These are phyloP conservation scores for Brachyopa scutellaris DNA, from an alignment of 2,888 invertebrate species.

Conservation along the genomic window DNA sequence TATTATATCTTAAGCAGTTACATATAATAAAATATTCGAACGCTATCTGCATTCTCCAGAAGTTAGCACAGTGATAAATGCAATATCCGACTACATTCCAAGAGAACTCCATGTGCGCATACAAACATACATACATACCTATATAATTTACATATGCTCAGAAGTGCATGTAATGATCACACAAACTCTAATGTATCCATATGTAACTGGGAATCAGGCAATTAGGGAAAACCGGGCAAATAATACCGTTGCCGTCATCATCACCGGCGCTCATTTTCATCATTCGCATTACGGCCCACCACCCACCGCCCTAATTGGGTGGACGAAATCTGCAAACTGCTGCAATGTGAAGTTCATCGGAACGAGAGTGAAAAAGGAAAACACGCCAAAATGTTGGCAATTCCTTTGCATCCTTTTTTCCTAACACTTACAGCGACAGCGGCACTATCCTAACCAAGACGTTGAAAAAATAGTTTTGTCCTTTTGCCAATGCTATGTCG, in stretches of 20 bases:
- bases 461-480: neutral
- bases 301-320: neutral
- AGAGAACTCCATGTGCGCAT: slow-evolving; percentile 43
- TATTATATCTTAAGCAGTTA: slow-evolving; percentile 70
- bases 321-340: slow-evolving; percentile 56
- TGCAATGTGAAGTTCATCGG: slow-evolving; percentile 46
- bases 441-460: slow-evolving; percentile 7
- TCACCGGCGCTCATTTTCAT: slow-evolving; percentile 23
- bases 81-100: slow-evolving; percentile 68
- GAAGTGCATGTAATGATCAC: slow-evolving; percentile 44
- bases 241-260: slow-evolving; percentile 48
- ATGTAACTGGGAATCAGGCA: slow-evolving; percentile 62
- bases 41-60: slow-evolving; percentile 72
- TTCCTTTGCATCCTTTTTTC: slow-evolving; percentile 10
- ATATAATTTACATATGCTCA: neutral
- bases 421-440: neutral
- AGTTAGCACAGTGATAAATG: slow-evolving; percentile 70
- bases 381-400: slow-evolving; percentile 26
- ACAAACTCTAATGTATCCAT: slow-evolving; percentile 29
- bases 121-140: neutral
- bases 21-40: slow-evolving; percentile 71
- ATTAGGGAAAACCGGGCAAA: slow-evolving; percentile 71
- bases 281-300: neutral
- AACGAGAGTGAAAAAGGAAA: slow-evolving; percentile 1
- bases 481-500: neutral